These are phyloP conservation scores for Ichneumon xanthorius DNA, from an alignment of 2,888 invertebrate genomes.

Conservation along the genomic window DNA sequence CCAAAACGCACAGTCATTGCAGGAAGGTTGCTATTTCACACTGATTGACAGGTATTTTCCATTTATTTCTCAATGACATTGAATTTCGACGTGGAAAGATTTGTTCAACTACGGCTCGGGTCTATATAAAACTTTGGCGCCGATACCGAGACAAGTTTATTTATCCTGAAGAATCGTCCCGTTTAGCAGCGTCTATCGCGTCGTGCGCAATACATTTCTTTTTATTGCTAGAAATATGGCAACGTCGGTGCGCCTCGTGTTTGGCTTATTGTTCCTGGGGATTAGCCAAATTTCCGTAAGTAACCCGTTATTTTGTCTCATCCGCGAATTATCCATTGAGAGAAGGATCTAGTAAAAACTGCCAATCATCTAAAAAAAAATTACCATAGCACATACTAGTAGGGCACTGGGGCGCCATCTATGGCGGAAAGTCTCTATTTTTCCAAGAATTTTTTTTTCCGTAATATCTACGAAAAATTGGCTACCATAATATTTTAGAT, in stretches of 20 bases:
- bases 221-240: background rate
- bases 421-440: too few relatives aligned
- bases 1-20: background rate
- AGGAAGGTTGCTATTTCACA: background rate
- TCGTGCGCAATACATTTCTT: background rate
- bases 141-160: background rate
- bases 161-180: constrained; percentile 13
- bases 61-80: constrained; percentile 20
- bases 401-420: too few relatives aligned
- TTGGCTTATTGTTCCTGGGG: background rate
- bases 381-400: too few relatives aligned
- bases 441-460: too few relatives aligned
- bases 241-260: constrained; percentile 5
- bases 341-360: too few relatives aligned
- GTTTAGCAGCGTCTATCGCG: background rate
- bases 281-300: constrained; percentile 11
- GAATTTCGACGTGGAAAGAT: background rate
- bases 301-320: background rate
- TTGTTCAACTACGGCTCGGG: constrained; percentile 15
- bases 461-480: too few relatives aligned
- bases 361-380: too few relatives aligned
- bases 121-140: constrained; percentile 28
- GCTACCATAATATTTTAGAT: too few relatives aligned
- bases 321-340: background rate
- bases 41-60: background rate